phyloP scores from a whole-genome alignment of 2,113 vertebrate genomes.

The Pithys albifrons region DNA sequence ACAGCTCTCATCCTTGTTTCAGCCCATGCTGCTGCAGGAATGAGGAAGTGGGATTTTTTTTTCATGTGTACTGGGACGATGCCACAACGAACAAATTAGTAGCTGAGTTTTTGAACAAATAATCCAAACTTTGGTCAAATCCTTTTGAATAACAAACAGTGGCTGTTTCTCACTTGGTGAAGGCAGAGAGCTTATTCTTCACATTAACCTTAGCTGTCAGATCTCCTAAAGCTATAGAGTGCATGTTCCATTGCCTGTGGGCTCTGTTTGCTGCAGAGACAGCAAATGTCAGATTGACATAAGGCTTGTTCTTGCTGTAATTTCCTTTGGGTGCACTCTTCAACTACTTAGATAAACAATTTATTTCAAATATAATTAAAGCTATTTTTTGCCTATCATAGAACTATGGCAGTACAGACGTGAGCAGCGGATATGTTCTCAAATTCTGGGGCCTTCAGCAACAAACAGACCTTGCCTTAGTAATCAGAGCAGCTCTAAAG shows the following conservation, averaged over 20 bases:
- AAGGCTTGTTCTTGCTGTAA: not conserved
- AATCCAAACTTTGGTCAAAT: not conserved
- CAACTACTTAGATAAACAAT: not conserved
- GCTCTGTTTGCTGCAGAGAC: not conserved
- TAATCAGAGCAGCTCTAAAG: slow-evolving; percentile 32
- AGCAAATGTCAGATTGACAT: not conserved
- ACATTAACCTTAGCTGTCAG: not conserved
- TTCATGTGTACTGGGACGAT: not conserved
- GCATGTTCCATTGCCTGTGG: not conserved
- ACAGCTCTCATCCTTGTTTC: not conserved
- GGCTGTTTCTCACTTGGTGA: not conserved
- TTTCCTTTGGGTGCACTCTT: slow-evolving; percentile 1
- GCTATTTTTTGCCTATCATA: not conserved
- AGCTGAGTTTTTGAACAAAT: not conserved
- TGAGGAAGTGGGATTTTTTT: not conserved
- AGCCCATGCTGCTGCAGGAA: not conserved
- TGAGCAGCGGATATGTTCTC: not conserved
- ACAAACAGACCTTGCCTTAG: not conserved
- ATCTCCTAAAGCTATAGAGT: not conserved
- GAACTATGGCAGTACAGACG: not conserved
- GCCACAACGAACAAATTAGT: not conserved
- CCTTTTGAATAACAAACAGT: not conserved
- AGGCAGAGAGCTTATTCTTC: not conserved
- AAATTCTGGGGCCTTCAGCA: slow-evolving; percentile 12
- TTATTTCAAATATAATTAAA: slow-evolving; percentile 6